Conservation (phyloP, 2,113 vertebrate species). For the Eulemur rufifrons region DNA sequence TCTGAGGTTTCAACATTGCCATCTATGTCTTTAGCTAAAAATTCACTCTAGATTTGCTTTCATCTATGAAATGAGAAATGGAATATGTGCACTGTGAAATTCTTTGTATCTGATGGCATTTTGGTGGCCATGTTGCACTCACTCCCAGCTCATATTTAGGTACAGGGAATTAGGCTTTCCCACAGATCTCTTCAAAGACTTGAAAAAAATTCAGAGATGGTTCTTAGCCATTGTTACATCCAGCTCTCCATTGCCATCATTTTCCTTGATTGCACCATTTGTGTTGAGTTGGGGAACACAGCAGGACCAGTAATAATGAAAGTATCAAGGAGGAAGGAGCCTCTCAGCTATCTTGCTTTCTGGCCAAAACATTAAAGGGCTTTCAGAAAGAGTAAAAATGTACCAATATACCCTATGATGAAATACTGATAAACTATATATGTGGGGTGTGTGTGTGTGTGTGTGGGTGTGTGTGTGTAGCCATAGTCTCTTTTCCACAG, state of each 20-base stretch:
- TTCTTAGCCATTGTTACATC: not conserved
- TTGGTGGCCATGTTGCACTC: not conserved
- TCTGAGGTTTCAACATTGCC: not conserved
- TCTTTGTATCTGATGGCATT: not conserved
- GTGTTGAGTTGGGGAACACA: not conserved
- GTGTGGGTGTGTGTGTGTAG: too few relatives aligned
- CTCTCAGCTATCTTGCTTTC: not conserved
- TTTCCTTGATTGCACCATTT: not conserved
- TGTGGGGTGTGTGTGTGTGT: too few relatives aligned
- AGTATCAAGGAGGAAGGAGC: not conserved
- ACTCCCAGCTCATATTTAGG: not conserved
- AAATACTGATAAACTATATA: not conserved
- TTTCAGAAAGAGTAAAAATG: not conserved
- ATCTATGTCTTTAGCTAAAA: not conserved
- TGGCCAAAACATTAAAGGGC: not conserved
- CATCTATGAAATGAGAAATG: not conserved
- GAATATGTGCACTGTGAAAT: not conserved
- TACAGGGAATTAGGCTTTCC: not conserved
- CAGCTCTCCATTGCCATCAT: not conserved
- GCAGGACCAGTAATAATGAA: not conserved
- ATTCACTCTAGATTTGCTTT: not conserved
- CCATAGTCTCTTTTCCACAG: not conserved
- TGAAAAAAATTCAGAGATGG: not conserved
- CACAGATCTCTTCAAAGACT: not conserved
- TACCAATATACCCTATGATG: too few relatives aligned